Percentiles rank a stretch among this genome's conserved stretches.
These are phyloP conservation scores for Dendrolimus houi DNA, from an alignment of 2,888 invertebrate genomes.

Conservation along the genomic window DNA sequence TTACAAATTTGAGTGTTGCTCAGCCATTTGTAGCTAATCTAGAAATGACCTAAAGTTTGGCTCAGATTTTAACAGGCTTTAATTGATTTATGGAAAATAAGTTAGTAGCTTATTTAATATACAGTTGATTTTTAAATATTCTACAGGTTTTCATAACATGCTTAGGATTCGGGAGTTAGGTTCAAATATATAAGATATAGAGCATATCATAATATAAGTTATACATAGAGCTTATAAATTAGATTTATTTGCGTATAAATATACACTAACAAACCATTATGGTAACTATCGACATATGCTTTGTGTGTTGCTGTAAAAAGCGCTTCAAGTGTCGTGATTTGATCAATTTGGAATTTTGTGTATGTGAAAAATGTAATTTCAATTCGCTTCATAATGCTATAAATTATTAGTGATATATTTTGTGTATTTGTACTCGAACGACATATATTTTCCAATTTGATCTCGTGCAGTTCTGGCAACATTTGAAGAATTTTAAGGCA, in stretches of 20 bases:
- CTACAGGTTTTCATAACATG: too few relatives aligned
- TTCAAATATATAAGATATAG: too few relatives aligned
- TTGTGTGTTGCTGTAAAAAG: conserved; percentile 54
- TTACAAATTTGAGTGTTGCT: too few relatives aligned
- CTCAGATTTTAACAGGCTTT: too few relatives aligned
- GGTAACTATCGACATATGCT: conserved; percentile 36
- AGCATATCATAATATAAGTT: conserved; percentile 6
- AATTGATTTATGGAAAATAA: too few relatives aligned
- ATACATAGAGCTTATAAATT: conserved; percentile 17
- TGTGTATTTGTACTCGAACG: conserved; percentile 15
- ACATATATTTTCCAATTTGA: conserved; percentile 63
- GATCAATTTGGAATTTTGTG: conserved; percentile 71
- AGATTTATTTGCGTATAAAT: conserved; percentile 43
- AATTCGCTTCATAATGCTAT: conserved; percentile 51
- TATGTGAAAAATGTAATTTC: conserved; percentile 38
- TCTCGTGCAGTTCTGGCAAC: conserved; percentile 62
- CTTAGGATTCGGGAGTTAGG: too few relatives aligned
- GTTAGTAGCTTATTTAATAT: too few relatives aligned
- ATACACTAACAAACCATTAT: conserved; percentile 73
- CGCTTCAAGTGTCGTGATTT: conserved; percentile 50
- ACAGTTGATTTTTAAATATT: too few relatives aligned
- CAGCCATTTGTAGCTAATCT: too few relatives aligned
- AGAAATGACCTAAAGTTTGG: too few relatives aligned
- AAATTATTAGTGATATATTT: conserved; percentile 13
- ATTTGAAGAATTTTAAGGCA: conserved; percentile 14